Conservation (phyloP, 2,888 invertebrate species). For the Pristionchus exspectatus region DNA sequence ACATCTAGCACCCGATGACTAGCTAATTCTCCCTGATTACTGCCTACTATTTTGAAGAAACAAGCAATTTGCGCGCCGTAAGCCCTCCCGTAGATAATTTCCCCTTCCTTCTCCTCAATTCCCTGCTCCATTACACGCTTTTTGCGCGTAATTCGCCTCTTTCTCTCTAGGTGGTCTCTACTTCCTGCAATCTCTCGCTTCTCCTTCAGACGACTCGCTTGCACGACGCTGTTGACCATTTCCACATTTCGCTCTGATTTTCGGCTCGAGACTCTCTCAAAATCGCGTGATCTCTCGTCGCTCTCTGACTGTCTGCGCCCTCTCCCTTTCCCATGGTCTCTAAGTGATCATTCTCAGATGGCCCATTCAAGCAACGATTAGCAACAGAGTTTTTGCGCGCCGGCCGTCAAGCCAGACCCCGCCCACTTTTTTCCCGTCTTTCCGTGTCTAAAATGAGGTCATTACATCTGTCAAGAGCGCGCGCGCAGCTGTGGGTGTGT, state of each 20-base stretch:
- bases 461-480: neutral
- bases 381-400: conserved; percentile 17
- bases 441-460: neutral
- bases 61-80: conserved; percentile 22
- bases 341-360: conserved; percentile 28
- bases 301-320: conserved; percentile 27
- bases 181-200: neutral
- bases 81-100: neutral
- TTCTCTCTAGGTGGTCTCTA: neutral
- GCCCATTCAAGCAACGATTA: conserved; percentile 32
- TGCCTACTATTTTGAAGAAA: neutral
- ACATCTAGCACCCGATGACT: neutral
- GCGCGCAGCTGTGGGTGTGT: neutral
- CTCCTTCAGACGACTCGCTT: neutral
- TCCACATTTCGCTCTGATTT: conserved; percentile 2
- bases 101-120: neutral
- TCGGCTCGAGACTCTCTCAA: neutral
- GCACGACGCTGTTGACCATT: neutral
- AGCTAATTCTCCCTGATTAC: neutral
- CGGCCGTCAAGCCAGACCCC: neutral
- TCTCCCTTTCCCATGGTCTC: neutral
- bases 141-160: neutral
- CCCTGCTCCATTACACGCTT: neutral
- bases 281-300: neutral
- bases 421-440: conserved; percentile 11